These are phyloP conservation scores for Cydia fagiglandana DNA, from an alignment of 1,140 invertebrate species.

Conservation along the genomic window DNA sequence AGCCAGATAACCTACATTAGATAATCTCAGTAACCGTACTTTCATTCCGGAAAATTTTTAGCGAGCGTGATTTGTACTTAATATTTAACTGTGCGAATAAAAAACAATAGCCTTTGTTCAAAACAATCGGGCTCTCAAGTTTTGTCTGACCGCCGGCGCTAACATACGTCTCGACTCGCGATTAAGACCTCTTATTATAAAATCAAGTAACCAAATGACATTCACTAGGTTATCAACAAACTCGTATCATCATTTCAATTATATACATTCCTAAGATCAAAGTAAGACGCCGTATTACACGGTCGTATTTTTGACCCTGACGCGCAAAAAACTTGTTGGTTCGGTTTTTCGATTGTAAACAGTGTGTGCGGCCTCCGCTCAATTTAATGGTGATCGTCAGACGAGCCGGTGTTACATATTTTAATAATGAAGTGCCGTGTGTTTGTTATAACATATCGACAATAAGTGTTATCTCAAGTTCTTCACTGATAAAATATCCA, in stretches of 20 bases:
- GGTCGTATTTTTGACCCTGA: conserved; percentile 26
- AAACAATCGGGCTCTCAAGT: conserved; percentile 53
- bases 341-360: conserved; percentile 67
- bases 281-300: neutral
- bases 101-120: conserved; percentile 72
- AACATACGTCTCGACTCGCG: conserved; percentile 42
- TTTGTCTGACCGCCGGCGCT: conserved; percentile 48
- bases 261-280: conserved; percentile 3
- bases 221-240: conserved; percentile 16
- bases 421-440: conserved; percentile 21
- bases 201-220: conserved; percentile 24
- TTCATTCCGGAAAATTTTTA: conserved; percentile 44
- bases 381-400: conserved; percentile 34
- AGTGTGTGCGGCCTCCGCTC: conserved; percentile 53
- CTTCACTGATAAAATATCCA: conserved; percentile 36
- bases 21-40: conserved; percentile 37
- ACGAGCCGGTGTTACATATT: conserved; percentile 45
- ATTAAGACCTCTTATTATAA: conserved; percentile 24
- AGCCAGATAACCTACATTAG: conserved; percentile 39
- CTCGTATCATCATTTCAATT: neutral
- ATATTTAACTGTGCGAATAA: conserved; percentile 57
- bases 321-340: conserved; percentile 56
- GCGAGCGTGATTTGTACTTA: conserved; percentile 40
- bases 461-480: conserved; percentile 58
- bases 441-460: conserved; percentile 35